Evolutionary conservation across 1,140 invertebrate genomes (phyloP).

Genomic region (Heliconius nattereri): DNA sequence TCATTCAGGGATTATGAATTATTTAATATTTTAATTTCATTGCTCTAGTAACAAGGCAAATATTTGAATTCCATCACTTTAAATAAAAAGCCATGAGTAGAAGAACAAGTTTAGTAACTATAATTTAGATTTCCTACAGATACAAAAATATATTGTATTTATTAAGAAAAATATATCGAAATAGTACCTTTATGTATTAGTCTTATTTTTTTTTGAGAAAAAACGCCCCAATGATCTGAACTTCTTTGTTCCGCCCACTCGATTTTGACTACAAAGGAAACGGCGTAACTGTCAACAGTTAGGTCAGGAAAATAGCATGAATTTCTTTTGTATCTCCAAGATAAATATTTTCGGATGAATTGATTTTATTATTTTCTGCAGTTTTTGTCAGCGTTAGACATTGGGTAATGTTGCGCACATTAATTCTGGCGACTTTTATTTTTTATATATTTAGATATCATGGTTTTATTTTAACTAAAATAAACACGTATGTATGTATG

Average conservation of each 20-base stretch:
- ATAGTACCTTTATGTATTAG: background rate
- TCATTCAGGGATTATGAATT: too few relatives aligned
- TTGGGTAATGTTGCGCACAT: background rate
- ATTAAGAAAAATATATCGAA: background rate
- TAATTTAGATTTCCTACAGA: too few relatives aligned
- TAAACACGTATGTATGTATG: too few relatives aligned
- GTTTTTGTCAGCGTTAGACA: background rate
- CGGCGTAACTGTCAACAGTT: constrained; percentile 7
- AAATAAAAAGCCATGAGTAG: too few relatives aligned
- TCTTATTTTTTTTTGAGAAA: background rate
- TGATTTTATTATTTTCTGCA: background rate
- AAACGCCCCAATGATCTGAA: constrained; percentile 1
- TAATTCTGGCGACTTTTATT: background rate
- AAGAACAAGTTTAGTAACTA: too few relatives aligned
- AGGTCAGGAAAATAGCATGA: constrained; percentile 2
- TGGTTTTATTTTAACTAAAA: too few relatives aligned
- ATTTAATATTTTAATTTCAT: too few relatives aligned
- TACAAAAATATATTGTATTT: too few relatives aligned
- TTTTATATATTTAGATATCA: background rate
- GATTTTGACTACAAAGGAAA: constrained; percentile 9
- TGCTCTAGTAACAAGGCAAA: too few relatives aligned
- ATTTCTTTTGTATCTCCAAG: background rate
- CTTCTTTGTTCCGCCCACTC: constrained; percentile 12
- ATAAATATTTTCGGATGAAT: background rate
- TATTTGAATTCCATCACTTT: too few relatives aligned